Evolutionary conservation across 2,888 invertebrate species (phyloP).

Genomic region (Prosopocoilus inquinatus): DNA sequence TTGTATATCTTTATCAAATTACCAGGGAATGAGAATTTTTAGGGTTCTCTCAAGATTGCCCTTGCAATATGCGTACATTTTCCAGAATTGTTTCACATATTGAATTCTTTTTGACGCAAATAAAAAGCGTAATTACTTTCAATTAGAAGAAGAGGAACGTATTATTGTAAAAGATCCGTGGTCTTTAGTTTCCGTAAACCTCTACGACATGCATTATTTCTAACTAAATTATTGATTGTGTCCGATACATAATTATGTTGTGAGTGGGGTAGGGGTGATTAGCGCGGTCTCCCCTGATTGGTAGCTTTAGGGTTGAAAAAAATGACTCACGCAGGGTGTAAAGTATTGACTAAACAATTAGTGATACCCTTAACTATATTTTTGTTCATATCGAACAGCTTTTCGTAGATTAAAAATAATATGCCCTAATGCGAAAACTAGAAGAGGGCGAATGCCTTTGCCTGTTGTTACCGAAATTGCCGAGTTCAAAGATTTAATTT

Average conservation of each 20-base stretch:
- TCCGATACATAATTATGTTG: slow-evolving; percentile 53
- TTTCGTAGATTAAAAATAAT: background rate
- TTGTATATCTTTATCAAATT: slow-evolving; percentile 17
- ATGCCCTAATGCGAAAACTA: too few relatives aligned
- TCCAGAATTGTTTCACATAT: too few relatives aligned
- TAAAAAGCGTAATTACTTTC: too few relatives aligned
- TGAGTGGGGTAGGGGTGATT: slow-evolving; percentile 49
- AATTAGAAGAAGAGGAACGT: too few relatives aligned
- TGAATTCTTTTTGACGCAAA: too few relatives aligned
- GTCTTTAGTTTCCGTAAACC: slow-evolving; percentile 9
- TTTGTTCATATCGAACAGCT: slow-evolving; percentile 39
- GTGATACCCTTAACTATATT: slow-evolving; percentile 50
- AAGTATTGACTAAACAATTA: slow-evolving; percentile 56
- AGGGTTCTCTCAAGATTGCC: too few relatives aligned
- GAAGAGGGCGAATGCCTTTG: slow-evolving; percentile 6
- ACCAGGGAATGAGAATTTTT: slow-evolving; percentile 12
- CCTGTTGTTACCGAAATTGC: slow-evolving; percentile 2
- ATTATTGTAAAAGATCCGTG: too few relatives aligned
- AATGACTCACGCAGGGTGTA: slow-evolving; percentile 55
- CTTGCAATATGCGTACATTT: too few relatives aligned
- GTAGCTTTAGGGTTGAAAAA: slow-evolving; percentile 52
- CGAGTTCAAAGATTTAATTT: slow-evolving; percentile 6
- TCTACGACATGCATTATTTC: slow-evolving; percentile 34
- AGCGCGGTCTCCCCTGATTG: slow-evolving; percentile 51
- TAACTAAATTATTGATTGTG: slow-evolving; percentile 52